Evolutionary conservation across 2,888 invertebrate genomes (phyloP).

Genomic region (Acrocyrtus sp.): DNA sequence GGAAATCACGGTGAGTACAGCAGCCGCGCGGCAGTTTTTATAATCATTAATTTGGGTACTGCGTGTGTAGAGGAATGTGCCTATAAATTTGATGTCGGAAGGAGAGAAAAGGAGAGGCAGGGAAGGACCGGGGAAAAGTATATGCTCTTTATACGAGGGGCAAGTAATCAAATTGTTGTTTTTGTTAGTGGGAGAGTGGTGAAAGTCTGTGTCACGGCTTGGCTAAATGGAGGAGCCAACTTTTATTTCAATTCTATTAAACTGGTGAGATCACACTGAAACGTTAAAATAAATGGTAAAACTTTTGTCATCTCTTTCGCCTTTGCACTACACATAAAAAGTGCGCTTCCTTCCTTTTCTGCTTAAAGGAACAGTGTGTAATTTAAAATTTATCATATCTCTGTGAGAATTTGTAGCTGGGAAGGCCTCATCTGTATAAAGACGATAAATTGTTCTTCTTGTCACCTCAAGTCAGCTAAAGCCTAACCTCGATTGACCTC

Average conservation of each 20-base stretch:
- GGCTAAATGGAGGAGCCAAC: constrained; percentile 48
- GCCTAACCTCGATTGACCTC: constrained; percentile 26
- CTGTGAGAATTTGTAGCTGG: constrained; percentile 30
- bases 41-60: no score
- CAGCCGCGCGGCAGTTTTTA: no score
- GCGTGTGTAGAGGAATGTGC: no score
- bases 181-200: constrained; percentile 21
- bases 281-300: constrained; percentile 56
- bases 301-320: constrained; percentile 56
- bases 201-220: no score
- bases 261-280: constrained; percentile 46
- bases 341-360: constrained; percentile 4
- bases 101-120: neutral
- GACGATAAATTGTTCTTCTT: constrained; percentile 36
- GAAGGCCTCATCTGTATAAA: constrained; percentile 28
- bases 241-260: constrained; percentile 55
- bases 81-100: no score
- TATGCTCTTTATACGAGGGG: no score
- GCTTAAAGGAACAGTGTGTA: constrained; percentile 21
- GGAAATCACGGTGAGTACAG: no score
- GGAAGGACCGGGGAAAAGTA: constrained; percentile 11
- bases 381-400: constrained; percentile 52
- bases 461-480: constrained; percentile 38
- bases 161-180: constrained; percentile 32
- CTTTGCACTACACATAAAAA: constrained; percentile 37